A percentile compares a stretch with the other conserved stretches of the same genome.
Evolutionary conservation across 2,888 invertebrate genomes (phyloP).

Genomic region (Pterostichus niger): DNA sequence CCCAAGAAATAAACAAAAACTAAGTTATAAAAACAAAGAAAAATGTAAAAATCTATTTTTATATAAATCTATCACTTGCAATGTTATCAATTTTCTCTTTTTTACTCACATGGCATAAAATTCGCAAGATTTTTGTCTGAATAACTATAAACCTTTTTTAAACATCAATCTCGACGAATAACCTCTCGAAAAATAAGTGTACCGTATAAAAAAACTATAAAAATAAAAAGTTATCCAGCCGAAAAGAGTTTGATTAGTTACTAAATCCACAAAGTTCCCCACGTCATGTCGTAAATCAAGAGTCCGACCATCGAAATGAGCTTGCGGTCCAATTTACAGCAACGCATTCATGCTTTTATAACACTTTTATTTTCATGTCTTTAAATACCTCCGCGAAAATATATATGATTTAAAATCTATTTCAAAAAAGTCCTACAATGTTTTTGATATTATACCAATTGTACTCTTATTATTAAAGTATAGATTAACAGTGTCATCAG

Average conservation of each 20-base stretch:
- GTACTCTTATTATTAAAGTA: too few relatives aligned
- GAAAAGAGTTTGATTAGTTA: slow-evolving; percentile 54
- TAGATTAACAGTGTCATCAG: too few relatives aligned
- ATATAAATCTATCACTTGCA: not conserved
- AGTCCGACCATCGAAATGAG: slow-evolving; percentile 46
- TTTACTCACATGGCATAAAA: not conserved
- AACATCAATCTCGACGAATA: not conserved
- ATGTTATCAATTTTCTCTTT: not conserved
- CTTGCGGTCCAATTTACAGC: slow-evolving; percentile 22
- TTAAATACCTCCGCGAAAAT: too few relatives aligned
- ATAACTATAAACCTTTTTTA: not conserved
- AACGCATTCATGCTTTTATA: not conserved
- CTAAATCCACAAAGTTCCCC: slow-evolving; percentile 35
- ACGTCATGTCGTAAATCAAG: slow-evolving; percentile 29
- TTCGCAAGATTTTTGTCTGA: not conserved
- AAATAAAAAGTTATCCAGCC: slow-evolving; percentile 47
- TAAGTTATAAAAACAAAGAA: too few relatives aligned
- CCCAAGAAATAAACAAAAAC: too few relatives aligned
- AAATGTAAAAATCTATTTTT: too few relatives aligned
- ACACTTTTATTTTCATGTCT: not conserved
- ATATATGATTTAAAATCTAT: too few relatives aligned
- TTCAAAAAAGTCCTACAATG: too few relatives aligned
- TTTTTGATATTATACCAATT: too few relatives aligned
- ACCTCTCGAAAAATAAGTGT: slow-evolving; percentile 23
- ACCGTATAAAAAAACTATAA: slow-evolving; percentile 41